A percentile compares a stretch with the other conserved stretches of the same genome.
Evolutionary conservation across 2,797 vertebrate species (phyloP).

Genomic region (Tympanoctomys barrerae): DNA sequence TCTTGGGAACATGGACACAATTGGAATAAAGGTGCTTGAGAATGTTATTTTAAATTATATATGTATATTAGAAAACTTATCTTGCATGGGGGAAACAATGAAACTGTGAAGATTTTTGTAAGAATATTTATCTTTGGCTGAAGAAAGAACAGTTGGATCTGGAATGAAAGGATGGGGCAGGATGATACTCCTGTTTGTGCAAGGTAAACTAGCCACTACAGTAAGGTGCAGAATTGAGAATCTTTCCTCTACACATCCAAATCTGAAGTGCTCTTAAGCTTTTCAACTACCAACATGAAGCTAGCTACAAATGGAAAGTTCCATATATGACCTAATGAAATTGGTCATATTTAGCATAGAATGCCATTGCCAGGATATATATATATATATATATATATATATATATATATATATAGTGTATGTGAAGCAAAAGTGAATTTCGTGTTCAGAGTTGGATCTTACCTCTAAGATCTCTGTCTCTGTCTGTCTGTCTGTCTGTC

Average conservation of each 20-base stretch:
- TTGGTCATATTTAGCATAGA: background rate
- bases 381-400: background rate
- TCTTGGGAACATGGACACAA: background rate
- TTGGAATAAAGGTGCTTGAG: slow-evolving; percentile 20
- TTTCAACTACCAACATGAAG: background rate
- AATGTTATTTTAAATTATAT: background rate
- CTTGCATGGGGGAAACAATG: background rate
- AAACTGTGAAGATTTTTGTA: background rate
- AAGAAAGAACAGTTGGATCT: background rate
- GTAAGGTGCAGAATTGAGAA: background rate
- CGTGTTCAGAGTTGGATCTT: background rate
- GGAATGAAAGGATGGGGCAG: background rate
- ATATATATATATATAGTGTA: background rate
- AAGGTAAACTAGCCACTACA: background rate
- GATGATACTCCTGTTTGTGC: background rate
- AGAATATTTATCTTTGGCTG: background rate
- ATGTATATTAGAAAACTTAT: background rate
- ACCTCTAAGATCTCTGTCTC: background rate
- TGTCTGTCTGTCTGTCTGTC: no score
- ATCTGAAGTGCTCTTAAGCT: background rate
- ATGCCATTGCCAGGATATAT: background rate
- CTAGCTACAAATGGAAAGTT: background rate
- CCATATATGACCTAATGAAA: background rate
- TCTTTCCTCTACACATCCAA: background rate
- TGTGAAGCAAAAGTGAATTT: background rate